Base-by-base conservation (phyloP, 2,797 vertebrate genomes). In the Choloepus didactylus region DNA sequence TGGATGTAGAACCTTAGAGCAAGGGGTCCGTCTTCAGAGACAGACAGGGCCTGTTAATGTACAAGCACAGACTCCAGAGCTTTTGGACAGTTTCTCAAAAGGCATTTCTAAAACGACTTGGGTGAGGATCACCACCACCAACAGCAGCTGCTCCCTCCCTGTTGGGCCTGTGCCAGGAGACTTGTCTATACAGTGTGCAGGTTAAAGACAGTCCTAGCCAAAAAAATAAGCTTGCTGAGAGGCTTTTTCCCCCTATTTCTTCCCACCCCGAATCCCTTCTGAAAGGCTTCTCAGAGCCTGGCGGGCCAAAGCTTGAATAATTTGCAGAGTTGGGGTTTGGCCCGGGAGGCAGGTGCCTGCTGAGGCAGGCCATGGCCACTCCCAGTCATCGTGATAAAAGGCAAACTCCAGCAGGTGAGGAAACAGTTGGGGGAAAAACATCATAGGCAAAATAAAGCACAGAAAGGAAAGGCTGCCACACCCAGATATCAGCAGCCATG, bases 271-370 rank as follows among this genome's bases (percentile, higher is more conserved):
- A 89, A 31, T 64, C 93, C 41, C 79, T 76, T 76, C 76, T 11
- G 44, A 51, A 82, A 73, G 31, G 29, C 2, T 88, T 80, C 89
- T 76, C 60, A 21, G 72, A 79, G 27, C 49, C 93, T 15, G 66
- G 38, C 75, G 82, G 90, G 93, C 67, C 29, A 54, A 80, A 31
- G 38, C 41, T 1, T 3, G 11, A 70, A 82, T 15, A 16, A 21
- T 31, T 15, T 27, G 67, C 60, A 73, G 81, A 77, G 49, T 0
- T 81, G 93, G 41, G 69, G 38, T 46, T 76, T 62, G 84, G 93
- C 76, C 27, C 18, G 19, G 29, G 69, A 62, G 44, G 44, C 41
- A 31, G 85, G 73, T 51, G 82, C 82, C 87, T 83, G 94, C 88
- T 16, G 11, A 69, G 88, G 18, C 94, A 70, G 69, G 92, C 92